These are phyloP conservation scores for Ephialtes manifestator DNA, from an alignment of 2,888 invertebrate genomes.

Conservation along the genomic window DNA sequence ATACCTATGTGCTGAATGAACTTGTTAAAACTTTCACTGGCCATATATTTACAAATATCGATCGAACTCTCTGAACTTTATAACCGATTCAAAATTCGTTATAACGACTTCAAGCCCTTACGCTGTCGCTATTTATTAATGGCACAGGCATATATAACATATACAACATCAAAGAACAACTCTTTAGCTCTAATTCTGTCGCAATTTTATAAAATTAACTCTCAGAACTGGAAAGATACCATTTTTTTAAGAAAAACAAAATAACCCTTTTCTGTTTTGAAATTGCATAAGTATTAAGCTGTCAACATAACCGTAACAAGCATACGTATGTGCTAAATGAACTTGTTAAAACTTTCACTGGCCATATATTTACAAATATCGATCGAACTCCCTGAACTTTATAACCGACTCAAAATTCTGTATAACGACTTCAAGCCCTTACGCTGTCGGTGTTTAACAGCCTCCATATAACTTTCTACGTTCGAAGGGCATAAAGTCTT, in stretches of 20 bases:
- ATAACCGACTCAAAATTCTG: not conserved
- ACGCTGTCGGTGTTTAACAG: slow-evolving; percentile 35
- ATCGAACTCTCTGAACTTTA: not conserved
- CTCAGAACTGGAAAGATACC: too few species aligned
- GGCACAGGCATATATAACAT: not conserved
- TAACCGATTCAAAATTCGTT: not conserved
- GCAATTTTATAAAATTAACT: not conserved
- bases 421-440: slow-evolving; percentile 15
- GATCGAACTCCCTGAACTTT: not conserved
- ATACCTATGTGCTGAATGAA: not conserved
- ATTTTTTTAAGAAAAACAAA: too few species aligned
- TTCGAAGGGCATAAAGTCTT: slow-evolving; percentile 56
- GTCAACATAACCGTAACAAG: not conserved
- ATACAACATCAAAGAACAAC: not conserved
- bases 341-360: not conserved
- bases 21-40: not conserved
- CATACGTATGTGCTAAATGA: not conserved
- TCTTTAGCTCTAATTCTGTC: not conserved
- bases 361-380: not conserved
- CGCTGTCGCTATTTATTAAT: slow-evolving; percentile 21
- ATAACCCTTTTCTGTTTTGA: too few species aligned
- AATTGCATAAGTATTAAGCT: not conserved
- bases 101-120: slow-evolving; percentile 12
- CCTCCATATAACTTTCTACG: slow-evolving; percentile 67
- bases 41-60: not conserved